phyloP scores from a whole-genome alignment of 2,888 invertebrate species.

The Halictus quadricinctus region DNA sequence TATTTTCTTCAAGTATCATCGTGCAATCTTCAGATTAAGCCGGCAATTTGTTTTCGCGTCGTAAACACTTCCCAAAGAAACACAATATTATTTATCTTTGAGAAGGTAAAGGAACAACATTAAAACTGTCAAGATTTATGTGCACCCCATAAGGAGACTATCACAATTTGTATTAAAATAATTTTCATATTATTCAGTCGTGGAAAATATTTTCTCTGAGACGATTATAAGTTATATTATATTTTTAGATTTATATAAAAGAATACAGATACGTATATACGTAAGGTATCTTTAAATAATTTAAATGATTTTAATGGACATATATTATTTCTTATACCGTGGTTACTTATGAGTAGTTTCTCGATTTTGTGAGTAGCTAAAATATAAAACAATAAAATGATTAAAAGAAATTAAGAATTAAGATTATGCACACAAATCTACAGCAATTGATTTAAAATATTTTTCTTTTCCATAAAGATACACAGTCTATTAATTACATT shows the following conservation, averaged over 20 bases:
- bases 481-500: neutral
- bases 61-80: neutral
- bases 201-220: neutral
- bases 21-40: slow-evolving; percentile 21
- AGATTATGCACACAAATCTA: no score
- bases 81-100: neutral
- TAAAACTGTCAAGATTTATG: neutral
- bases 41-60: slow-evolving; percentile 16
- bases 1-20: slow-evolving; percentile 22
- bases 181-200: neutral
- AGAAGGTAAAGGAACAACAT: neutral
- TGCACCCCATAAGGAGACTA: neutral
- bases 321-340: no score
- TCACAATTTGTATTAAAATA: neutral
- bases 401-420: no score
- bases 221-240: neutral
- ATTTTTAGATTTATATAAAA: no score
- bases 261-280: no score
- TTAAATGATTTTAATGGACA: no score
- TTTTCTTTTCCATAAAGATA: no score
- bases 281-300: no score
- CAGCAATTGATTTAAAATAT: neutral
- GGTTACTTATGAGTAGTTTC: no score
- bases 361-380: no score
- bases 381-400: no score